Percentiles rank a stretch among this genome's conserved stretches.
Evolutionary conservation across 2,888 invertebrate species (phyloP).

Genomic region (Sarcophaga rosellei): DNA sequence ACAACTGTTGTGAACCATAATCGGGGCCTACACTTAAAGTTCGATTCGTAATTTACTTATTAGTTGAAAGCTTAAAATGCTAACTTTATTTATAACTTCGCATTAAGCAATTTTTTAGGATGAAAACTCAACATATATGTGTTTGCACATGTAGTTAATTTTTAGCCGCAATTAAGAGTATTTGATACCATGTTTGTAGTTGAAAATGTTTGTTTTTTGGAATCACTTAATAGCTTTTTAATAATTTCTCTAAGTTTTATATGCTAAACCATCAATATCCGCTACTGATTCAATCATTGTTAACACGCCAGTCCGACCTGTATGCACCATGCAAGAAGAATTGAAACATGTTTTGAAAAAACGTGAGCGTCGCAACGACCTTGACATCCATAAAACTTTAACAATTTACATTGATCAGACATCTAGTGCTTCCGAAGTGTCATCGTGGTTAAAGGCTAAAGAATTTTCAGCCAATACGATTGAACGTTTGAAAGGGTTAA

Average conservation of each 20-base stretch:
- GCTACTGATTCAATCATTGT: conserved; percentile 32
- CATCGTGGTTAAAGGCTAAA: conserved; percentile 89
- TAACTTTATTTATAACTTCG: neutral
- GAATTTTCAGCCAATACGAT: conserved; percentile 86
- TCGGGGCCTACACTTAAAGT: no score
- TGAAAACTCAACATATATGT: neutral
- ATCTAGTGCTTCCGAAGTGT: conserved; percentile 87
- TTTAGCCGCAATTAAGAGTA: neutral
- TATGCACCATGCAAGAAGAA: conserved; percentile 68
- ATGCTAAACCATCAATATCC: conserved; percentile 47
- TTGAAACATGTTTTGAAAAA: conserved; percentile 69
- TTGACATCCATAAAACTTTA: conserved; percentile 86
- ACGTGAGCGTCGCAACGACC: conserved; percentile 82
- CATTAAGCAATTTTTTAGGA: neutral
- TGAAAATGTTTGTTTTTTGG: neutral
- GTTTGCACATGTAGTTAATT: conserved; percentile 6
- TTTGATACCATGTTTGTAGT: neutral
- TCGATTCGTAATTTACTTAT: no score
- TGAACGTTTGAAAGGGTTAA: conserved; percentile 85
- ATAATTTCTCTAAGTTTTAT: conserved; percentile 20
- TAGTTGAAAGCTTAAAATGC: no score
- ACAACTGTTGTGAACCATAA: no score
- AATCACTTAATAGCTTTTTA: neutral
- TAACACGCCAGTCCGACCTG: conserved; percentile 10
- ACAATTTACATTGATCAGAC: conserved; percentile 88